Evolutionary conservation across 2,888 invertebrate species (phyloP).

Genomic region (Caenorhabditis zanzibari): DNA sequence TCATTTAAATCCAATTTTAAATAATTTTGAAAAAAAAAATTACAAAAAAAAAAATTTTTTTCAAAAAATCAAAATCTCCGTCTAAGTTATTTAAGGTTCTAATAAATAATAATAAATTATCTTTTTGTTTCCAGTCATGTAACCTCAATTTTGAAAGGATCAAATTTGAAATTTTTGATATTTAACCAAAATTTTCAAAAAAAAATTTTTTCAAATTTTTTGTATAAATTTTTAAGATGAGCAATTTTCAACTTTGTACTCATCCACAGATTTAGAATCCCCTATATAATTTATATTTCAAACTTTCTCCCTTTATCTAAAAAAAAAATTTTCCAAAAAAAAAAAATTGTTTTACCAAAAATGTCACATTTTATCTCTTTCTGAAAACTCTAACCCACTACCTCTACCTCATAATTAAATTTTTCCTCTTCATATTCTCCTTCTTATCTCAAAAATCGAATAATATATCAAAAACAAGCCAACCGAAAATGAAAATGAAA

Average conservation of each 20-base stretch:
- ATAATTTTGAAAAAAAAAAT: too few species aligned
- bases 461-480: slow-evolving; percentile 38
- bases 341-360: neutral
- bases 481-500: neutral
- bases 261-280: too few species aligned
- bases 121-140: too few species aligned
- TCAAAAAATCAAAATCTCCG: too few species aligned
- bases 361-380: neutral
- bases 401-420: slow-evolving; percentile 27
- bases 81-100: too few species aligned
- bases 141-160: neutral
- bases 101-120: too few species aligned
- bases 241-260: too few species aligned
- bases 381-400: neutral
- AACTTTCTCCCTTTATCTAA: neutral
- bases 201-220: too few species aligned
- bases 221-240: too few species aligned
- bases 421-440: neutral
- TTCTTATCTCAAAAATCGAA: neutral
- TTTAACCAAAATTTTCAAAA: neutral
- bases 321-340: neutral
- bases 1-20: too few species aligned
- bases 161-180: neutral
- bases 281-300: too few species aligned
- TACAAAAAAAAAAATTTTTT: too few species aligned